Evolutionary conservation across 2,888 invertebrate species (phyloP).

Genomic region (Coleophora deauratella): DNA sequence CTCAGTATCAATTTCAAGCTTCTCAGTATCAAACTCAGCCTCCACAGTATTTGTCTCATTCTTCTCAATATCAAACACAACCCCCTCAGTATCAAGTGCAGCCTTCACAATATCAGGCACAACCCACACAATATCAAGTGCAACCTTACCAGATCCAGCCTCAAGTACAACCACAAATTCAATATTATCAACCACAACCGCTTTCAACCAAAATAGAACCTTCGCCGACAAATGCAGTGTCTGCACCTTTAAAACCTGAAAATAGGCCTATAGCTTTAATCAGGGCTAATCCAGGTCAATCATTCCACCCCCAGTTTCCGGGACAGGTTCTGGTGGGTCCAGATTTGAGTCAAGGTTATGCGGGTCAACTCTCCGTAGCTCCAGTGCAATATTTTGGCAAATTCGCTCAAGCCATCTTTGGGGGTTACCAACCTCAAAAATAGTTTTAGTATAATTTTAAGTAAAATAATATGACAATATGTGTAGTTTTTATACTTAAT

Average conservation of each 20-base stretch:
- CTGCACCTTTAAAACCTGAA: constrained; percentile 13
- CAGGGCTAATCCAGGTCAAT: constrained; percentile 2
- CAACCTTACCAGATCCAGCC: neutral
- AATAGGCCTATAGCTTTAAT: constrained; percentile 2
- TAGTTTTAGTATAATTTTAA: constrained; percentile 6
- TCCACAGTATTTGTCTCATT: constrained; percentile 14
- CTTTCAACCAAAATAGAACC: constrained; percentile 7
- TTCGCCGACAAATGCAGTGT: constrained; percentile 5
- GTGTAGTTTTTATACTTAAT: neutral
- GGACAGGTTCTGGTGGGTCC: constrained; percentile 13
- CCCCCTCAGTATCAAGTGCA: neutral
- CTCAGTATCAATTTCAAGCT: neutral
- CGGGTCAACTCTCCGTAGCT: constrained; percentile 16
- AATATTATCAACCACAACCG: constrained; percentile 12
- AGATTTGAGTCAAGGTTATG: neutral
- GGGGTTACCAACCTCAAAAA: constrained; percentile 20
- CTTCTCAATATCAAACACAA: neutral
- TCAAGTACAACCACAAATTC: neutral
- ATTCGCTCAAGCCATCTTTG: constrained; percentile 43
- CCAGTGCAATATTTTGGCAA: constrained; percentile 54
- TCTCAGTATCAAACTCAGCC: constrained; percentile 5
- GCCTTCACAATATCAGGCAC: neutral
- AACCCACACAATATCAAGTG: neutral
- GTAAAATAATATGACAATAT: neutral
- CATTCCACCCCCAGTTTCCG: constrained; percentile 21